These are phyloP conservation scores for Leptobrachium leishanense DNA, from an alignment of 2,113 vertebrate genomes.

Conservation along the genomic window DNA sequence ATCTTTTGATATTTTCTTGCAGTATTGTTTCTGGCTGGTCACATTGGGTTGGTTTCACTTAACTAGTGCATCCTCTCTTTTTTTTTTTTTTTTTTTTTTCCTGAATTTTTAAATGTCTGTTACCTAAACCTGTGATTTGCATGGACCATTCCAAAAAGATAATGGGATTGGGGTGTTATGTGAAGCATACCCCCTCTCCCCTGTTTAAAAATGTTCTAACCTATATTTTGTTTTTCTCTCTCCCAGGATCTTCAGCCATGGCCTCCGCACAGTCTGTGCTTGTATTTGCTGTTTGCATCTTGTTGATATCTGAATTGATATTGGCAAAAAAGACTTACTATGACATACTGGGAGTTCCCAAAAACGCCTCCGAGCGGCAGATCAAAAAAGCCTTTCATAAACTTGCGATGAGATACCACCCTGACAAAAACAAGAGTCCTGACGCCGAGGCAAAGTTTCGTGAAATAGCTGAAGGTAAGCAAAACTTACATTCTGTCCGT, in stretches of 20 bases:
- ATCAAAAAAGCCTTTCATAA: constrained; percentile 98
- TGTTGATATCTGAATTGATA: constrained; percentile 93
- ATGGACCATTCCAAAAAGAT: no score
- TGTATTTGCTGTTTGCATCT: constrained; percentile 82
- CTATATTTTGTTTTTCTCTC: constrained; percentile 19
- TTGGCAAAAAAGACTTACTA: constrained; percentile 90
- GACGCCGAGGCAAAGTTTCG: constrained; percentile 91
- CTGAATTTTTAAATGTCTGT: no score
- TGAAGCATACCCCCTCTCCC: background rate
- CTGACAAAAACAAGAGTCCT: constrained; percentile 92
- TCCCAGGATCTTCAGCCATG: constrained; percentile 73
- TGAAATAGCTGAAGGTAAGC: constrained; percentile 92
- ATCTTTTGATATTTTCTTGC: no score
- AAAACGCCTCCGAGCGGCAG: constrained; percentile 86
- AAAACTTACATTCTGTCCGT: no score
- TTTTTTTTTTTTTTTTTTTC: no score
- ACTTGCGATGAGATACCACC: constrained; percentile 92
- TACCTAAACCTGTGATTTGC: no score
- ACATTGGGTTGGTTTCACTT: no score
- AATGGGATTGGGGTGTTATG: no score
- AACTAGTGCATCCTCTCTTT: no score
- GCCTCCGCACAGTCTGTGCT: constrained; percentile 82
- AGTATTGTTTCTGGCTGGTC: no score
- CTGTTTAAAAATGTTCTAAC: background rate
- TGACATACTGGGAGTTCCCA: constrained; percentile 89